phyloP scores from a whole-genome alignment of 2,888 invertebrate species.

The Philonicus albiceps region DNA sequence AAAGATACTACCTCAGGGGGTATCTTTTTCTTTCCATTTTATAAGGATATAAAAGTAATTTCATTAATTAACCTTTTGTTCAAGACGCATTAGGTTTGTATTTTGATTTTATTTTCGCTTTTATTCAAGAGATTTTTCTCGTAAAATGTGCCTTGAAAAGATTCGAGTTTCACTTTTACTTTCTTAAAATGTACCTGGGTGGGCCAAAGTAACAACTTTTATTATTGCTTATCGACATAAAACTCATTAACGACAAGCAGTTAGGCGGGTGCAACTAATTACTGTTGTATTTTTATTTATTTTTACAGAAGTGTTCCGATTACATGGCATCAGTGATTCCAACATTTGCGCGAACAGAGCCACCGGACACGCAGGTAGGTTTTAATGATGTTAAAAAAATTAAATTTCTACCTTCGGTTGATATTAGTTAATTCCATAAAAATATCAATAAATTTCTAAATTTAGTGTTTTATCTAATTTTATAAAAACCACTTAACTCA shows the following conservation, averaged over 20 bases:
- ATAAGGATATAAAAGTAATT: not conserved
- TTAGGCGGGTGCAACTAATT: slow-evolving; percentile 22
- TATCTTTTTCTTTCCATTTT: not conserved
- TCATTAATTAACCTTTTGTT: not conserved
- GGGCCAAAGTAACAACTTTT: not conserved
- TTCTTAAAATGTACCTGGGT: not conserved
- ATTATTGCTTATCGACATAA: not conserved
- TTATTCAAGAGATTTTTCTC: not conserved
- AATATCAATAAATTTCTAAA: slow-evolving; percentile 24
- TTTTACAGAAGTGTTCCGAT: slow-evolving; percentile 90
- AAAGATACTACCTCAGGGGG: not conserved
- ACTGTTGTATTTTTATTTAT: slow-evolving; percentile 44
- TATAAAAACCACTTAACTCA: not conserved
- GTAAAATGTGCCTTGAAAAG: not conserved
- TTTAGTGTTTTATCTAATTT: not conserved
- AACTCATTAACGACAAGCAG: not conserved
- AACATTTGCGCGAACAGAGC: slow-evolving; percentile 93
- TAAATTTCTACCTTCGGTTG: not conserved
- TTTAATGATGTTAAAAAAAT: not conserved
- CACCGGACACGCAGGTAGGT: slow-evolving; percentile 87
- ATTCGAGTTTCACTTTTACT: not conserved
- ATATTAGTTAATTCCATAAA: not conserved
- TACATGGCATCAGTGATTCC: slow-evolving; percentile 85
- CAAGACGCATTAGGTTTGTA: not conserved
- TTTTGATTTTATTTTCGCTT: not conserved